A percentile compares a stretch with the other conserved stretches of the same genome.
Conservation (phyloP, 1,140 invertebrate species). For the Sinonovacula constricta region DNA sequence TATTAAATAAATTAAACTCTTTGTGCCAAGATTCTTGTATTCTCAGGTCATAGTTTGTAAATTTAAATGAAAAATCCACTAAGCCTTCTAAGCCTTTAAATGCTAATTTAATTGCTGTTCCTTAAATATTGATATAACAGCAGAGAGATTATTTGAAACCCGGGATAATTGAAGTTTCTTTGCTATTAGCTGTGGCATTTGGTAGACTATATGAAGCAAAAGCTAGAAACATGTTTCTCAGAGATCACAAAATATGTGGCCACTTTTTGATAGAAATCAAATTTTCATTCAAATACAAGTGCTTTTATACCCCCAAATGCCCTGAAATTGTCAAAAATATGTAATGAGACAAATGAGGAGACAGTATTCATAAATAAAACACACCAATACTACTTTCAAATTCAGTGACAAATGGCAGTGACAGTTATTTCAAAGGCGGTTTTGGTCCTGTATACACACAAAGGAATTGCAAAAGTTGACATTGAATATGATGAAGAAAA, state of each 20-base stretch:
- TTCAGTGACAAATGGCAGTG: conserved; percentile 33
- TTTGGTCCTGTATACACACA: conserved; percentile 22
- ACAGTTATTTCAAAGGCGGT: conserved; percentile 9
- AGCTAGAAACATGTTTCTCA: conserved; percentile 25
- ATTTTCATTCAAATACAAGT: conserved; percentile 18
- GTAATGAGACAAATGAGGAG: conserved; percentile 2
- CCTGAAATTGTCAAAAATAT: conserved; percentile 12
- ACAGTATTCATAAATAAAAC: not conserved
- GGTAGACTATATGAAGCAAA: conserved; percentile 12
- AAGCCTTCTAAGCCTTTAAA: too few species aligned
- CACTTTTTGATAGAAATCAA: conserved; percentile 22
- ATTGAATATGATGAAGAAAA: conserved; percentile 25
- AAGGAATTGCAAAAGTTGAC: conserved; percentile 34
- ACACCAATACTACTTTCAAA: conserved; percentile 26
- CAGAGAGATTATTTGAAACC: not conserved
- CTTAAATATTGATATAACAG: not conserved
- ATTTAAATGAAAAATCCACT: too few species aligned
- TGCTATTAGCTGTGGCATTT: conserved; percentile 8
- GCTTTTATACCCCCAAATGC: conserved; percentile 32
- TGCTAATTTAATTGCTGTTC: not conserved
- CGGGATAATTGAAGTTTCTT: conserved; percentile 3
- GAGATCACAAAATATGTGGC: conserved; percentile 15
- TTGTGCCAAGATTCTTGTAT: conserved; percentile 15
- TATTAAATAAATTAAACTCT: not conserved
- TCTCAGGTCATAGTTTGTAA: not conserved